phyloP scores from a whole-genome alignment of 2,888 invertebrate genomes.

The Carcina quercana region DNA sequence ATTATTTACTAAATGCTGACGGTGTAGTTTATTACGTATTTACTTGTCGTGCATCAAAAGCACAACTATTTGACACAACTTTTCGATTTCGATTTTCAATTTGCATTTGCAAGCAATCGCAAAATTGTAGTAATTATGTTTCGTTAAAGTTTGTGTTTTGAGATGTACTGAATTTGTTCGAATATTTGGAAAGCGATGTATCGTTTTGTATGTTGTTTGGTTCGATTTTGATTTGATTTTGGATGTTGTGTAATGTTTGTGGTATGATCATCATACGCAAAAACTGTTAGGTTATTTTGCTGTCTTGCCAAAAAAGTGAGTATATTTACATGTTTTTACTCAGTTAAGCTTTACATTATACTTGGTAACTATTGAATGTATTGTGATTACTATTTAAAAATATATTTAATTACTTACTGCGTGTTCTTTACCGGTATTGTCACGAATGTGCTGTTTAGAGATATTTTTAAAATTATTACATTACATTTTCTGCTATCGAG shows the following conservation, averaged over 20 bases:
- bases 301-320: constrained; percentile 47
- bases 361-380: too few species aligned
- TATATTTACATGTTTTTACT: constrained; percentile 19
- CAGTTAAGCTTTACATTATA: too few species aligned
- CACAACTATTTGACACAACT: background rate
- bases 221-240: constrained; percentile 2
- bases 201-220: too few species aligned
- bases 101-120: constrained; percentile 7
- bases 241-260: constrained; percentile 12
- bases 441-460: too few species aligned
- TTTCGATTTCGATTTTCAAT: constrained; percentile 8
- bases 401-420: too few species aligned
- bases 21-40: too few species aligned
- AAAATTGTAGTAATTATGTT: constrained; percentile 1
- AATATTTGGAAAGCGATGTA: too few species aligned
- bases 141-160: constrained; percentile 1
- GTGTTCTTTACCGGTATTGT: constrained; percentile 2
- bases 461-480: too few species aligned
- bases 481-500: too few species aligned
- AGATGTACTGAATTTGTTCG: constrained; percentile 3
- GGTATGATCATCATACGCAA: constrained; percentile 26
- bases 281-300: constrained; percentile 52
- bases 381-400: too few species aligned
- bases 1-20: too few species aligned
- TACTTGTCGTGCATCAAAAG: too few species aligned